Conservation (phyloP, 2,113 vertebrate genomes). For the Chiloscyllium plagiosum region DNA sequence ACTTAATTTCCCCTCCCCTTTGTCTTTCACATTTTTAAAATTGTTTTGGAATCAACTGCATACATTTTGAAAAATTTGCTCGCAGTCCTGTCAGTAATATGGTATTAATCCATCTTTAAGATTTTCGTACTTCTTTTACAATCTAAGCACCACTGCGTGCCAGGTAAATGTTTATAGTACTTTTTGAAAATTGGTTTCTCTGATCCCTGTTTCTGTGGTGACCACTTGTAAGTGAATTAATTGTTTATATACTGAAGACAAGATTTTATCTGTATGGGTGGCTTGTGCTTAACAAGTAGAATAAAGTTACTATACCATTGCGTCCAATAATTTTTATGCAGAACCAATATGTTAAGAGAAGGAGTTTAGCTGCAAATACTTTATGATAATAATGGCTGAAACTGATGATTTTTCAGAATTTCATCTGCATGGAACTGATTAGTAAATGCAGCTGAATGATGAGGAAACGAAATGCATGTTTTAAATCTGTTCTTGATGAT, state of each 20-base stretch:
- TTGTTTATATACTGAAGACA: neutral
- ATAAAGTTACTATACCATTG: neutral
- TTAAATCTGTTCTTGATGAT: neutral
- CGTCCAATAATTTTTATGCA: neutral
- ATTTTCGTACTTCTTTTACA: neutral
- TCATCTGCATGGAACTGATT: neutral
- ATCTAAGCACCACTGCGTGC: neutral
- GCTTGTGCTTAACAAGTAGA: neutral
- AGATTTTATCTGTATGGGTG: neutral
- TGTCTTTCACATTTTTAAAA: neutral
- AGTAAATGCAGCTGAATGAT: neutral
- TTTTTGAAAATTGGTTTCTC: neutral
- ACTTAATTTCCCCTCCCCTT: no score
- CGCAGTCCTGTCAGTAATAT: neutral
- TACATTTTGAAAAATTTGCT: neutral
- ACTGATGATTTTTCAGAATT: neutral
- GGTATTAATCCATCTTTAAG: neutral
- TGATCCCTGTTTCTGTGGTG: neutral
- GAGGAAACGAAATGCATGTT: neutral
- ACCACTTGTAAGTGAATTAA: neutral
- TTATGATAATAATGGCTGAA: neutral
- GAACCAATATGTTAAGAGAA: neutral
- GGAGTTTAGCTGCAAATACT: neutral
- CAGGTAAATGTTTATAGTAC: no score
- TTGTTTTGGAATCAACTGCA: neutral